Evolutionary conservation across 2,888 invertebrate species (phyloP).

Genomic region (Watsonalla binaria): DNA sequence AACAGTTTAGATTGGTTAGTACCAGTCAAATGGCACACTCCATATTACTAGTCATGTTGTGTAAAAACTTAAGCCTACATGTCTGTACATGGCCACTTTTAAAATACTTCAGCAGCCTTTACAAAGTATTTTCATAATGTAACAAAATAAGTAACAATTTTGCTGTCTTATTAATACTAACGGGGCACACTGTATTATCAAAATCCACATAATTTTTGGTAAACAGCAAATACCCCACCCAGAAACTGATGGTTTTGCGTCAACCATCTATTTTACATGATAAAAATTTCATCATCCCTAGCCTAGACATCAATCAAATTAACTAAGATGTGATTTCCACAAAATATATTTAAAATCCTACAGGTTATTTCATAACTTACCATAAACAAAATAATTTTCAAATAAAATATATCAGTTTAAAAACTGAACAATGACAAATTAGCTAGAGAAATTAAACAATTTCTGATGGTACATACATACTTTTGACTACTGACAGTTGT

Average conservation of each 20-base stretch:
- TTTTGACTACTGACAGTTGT: not conserved
- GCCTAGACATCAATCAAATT: not conserved
- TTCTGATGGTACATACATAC: not conserved
- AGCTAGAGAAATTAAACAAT: not conserved
- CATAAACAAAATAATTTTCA: not conserved
- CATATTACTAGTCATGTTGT: conserved; percentile 43
- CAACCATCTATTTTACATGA: not conserved
- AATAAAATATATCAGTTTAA: not conserved
- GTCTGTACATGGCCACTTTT: conserved; percentile 50
- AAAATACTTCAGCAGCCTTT: conserved; percentile 35
- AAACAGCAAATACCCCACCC: not conserved
- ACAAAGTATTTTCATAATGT: conserved; percentile 35
- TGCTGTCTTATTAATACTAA: conserved; percentile 9
- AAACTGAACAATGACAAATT: not conserved
- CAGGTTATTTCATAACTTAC: not conserved
- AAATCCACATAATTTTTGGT: not conserved
- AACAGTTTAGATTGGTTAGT: conserved; percentile 57
- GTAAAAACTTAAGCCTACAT: conserved; percentile 62
- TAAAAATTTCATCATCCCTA: not conserved
- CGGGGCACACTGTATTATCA: not conserved
- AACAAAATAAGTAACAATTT: conserved; percentile 35
- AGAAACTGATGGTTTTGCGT: not conserved
- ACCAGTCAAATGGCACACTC: conserved; percentile 62
- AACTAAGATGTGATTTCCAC: not conserved
- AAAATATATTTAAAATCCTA: conserved; percentile 1